Evolutionary conservation across 2,888 invertebrate genomes (phyloP), one percentile per base, ranked within the genome.

Genomic region (Caprella mutica): DNA sequence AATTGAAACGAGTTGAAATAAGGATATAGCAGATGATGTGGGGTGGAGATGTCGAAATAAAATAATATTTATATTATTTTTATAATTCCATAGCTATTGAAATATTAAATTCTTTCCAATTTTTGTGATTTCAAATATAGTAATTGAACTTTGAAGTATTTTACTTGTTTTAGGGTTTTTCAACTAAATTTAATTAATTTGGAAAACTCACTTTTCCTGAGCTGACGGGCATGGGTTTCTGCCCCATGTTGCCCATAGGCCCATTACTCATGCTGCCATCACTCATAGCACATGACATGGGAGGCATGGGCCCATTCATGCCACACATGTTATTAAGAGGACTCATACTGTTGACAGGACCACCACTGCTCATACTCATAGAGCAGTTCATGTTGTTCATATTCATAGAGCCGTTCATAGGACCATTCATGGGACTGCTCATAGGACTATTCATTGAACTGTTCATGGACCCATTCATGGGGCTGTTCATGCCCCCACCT

Each of bases 151-250:
- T 17, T 17, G 21, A 3, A 40, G 39, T 40, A 42, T 52, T 33
- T 14, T 33, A 33, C 33, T 14, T 33, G 33, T 33, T 33, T 8
- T 33, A 14, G 33, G 33, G 14, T 9, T 9, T 33, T 9, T 9
- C 8, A 33, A 14, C 8, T 33, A 8, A 33, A 14, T 33, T 33
- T 9, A 14, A 33, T 14, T 33, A 33, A 33, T 14, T 33, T 9
- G 14, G 14, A 33, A 8, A 33, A 66, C 66, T 66, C 70, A 91
- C 84, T 79, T 90, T 87, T 46, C 86, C 86, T 52, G 90, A 88
- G 72, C 87, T 86, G 63, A 90, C 88, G 67, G 91, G 87, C 85
- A 91, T 86, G 14, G 91, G 89, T 65, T 71, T 71, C 0, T 69
- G 68, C 19, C 67, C 71, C 69, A 55, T 66, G 59, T 58, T 68